These are phyloP conservation scores for Petaurus breviceps DNA, from an alignment of 2,113 vertebrate genomes.

Conservation along the genomic window DNA sequence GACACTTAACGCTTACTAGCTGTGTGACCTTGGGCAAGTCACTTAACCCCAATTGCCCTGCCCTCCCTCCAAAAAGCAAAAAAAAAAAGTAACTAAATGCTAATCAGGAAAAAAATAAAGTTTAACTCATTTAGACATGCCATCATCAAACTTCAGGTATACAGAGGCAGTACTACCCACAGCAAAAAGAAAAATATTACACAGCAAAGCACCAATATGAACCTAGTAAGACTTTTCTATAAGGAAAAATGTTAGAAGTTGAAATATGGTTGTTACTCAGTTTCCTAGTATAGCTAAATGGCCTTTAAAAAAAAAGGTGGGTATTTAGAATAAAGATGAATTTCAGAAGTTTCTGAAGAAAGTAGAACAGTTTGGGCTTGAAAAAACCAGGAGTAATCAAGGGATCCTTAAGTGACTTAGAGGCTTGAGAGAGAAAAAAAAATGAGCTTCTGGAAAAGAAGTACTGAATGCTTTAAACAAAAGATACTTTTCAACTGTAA, in stretches of 20 bases:
- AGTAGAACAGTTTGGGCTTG: background rate
- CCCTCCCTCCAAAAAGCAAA: no score
- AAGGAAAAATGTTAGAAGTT: background rate
- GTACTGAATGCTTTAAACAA: background rate
- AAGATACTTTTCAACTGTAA: background rate
- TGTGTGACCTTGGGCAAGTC: no score
- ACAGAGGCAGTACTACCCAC: background rate
- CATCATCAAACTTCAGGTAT: background rate
- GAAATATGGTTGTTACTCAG: background rate
- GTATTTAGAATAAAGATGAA: background rate
- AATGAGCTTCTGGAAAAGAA: background rate
- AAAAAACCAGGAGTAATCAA: background rate
- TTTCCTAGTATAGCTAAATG: background rate
- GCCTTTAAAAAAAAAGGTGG: background rate
- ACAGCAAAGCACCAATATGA: background rate
- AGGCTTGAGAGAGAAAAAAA: background rate
- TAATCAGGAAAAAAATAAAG: background rate
- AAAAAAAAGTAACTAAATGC: background rate
- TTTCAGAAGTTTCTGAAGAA: background rate
- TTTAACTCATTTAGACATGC: background rate
- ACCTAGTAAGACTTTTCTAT: background rate
- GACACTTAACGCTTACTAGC: no score
- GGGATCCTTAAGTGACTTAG: background rate
- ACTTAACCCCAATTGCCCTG: no score
- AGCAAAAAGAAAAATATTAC: background rate